A percentile compares a stretch with the other conserved stretches of the same genome.
phyloP scores from a whole-genome alignment of 2,888 invertebrate species.

The Pharmacophagus antenor region DNA sequence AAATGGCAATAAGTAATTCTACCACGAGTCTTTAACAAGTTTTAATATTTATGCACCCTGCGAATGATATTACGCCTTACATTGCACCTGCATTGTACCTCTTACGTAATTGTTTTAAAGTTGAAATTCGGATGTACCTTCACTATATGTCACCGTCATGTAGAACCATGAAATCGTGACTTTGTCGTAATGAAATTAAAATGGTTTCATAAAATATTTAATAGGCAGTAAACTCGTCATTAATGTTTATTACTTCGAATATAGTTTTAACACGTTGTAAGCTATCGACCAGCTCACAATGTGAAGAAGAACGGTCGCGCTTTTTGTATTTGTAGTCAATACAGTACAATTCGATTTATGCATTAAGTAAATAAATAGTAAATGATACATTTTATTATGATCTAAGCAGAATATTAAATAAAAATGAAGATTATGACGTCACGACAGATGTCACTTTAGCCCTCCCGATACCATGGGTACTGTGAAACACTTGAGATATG shows the following conservation, averaged over 20 bases:
- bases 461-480: too few relatives aligned
- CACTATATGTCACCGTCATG: background rate
- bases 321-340: too few relatives aligned
- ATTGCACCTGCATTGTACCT: background rate
- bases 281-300: too few relatives aligned
- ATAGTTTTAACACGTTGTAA: slow-evolving; percentile 16
- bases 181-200: slow-evolving; percentile 20
- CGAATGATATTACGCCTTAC: background rate
- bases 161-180: slow-evolving; percentile 19
- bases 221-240: slow-evolving; percentile 40
- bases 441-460: too few relatives aligned
- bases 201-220: slow-evolving; percentile 43
- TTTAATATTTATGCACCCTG: background rate
- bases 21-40: background rate
- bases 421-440: too few relatives aligned
- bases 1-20: slow-evolving; percentile 4
- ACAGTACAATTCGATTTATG: too few relatives aligned
- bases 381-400: too few relatives aligned
- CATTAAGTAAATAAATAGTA: too few relatives aligned
- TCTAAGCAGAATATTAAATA: too few relatives aligned
- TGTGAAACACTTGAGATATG: too few relatives aligned
- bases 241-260: slow-evolving; percentile 33
- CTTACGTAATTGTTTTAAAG: slow-evolving; percentile 1
- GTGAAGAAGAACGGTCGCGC: too few relatives aligned
- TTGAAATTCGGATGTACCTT: slow-evolving; percentile 2